Evolutionary conservation across 2,113 vertebrate species (phyloP).

Genomic region (Cettia cetti): DNA sequence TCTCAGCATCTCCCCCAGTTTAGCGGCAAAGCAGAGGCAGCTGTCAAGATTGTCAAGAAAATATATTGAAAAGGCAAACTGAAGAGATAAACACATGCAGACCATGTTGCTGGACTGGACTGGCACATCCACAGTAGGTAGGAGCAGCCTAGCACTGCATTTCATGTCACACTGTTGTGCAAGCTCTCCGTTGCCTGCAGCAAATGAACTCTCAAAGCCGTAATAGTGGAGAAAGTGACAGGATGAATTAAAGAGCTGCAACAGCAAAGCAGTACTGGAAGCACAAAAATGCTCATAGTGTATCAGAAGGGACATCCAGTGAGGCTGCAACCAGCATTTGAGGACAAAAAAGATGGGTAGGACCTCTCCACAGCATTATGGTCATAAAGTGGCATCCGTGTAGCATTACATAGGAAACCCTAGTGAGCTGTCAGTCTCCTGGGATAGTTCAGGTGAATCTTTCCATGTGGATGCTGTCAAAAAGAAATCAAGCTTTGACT

Average conservation of each 20-base stretch:
- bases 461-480: neutral
- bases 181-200: neutral
- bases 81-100: neutral
- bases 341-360: neutral
- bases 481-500: neutral
- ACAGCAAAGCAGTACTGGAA: neutral
- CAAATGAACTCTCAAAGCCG: constrained; percentile 13
- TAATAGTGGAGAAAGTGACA: constrained; percentile 12
- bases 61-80: neutral
- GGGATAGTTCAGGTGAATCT: neutral
- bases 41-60: constrained; percentile 19
- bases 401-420: neutral
- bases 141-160: neutral
- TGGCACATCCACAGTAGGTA: neutral
- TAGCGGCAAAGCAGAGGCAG: fast-evolving
- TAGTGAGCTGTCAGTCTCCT: neutral
- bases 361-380: neutral
- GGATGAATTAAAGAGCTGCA: constrained; percentile 30
- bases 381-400: neutral
- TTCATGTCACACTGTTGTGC: constrained; percentile 35
- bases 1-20: neutral
- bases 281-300: neutral
- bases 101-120: neutral
- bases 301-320: neutral
- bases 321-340: neutral